phyloP scores from a whole-genome alignment of 2,113 vertebrate genomes.

The Paralichthys olivaceus region DNA sequence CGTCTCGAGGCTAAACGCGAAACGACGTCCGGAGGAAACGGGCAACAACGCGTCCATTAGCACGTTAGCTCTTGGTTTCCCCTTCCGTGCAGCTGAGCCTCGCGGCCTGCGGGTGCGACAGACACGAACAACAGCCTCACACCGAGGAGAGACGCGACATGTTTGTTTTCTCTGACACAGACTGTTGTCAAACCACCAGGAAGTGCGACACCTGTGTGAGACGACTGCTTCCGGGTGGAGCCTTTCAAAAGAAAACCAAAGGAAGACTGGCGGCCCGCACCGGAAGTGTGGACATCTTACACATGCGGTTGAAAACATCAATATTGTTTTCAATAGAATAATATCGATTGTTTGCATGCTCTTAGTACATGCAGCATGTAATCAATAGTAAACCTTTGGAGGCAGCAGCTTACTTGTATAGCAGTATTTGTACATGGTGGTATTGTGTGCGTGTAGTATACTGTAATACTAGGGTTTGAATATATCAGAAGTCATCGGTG shows the following conservation, averaged over 20 bases:
- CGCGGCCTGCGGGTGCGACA: not conserved
- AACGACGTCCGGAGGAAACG: slow-evolving; percentile 27
- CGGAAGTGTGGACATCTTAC: not conserved
- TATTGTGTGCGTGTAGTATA: too few species aligned
- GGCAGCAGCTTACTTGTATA: too few species aligned
- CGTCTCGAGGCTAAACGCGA: slow-evolving; percentile 26
- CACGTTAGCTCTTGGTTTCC: slow-evolving; percentile 15
- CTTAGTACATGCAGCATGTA: too few species aligned
- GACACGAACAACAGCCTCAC: not conserved
- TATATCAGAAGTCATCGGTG: too few species aligned
- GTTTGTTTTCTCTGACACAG: slow-evolving; percentile 61
- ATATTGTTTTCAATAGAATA: too few species aligned
- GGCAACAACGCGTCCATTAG: slow-evolving; percentile 50
- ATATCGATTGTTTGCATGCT: too few species aligned
- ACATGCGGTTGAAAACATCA: not conserved
- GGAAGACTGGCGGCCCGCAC: not conserved
- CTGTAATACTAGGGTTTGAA: too few species aligned
- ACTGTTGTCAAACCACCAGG: slow-evolving; percentile 72
- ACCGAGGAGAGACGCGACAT: slow-evolving; percentile 48
- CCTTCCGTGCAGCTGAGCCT: not conserved
- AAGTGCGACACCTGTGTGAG: slow-evolving; percentile 41
- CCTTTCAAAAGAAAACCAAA: slow-evolving; percentile 56
- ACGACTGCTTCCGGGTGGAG: slow-evolving; percentile 66
- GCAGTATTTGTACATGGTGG: too few species aligned
- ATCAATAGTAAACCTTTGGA: too few species aligned